A percentile compares a stretch with the other conserved stretches of the same genome.
phyloP scores from a whole-genome alignment of 2,797 vertebrate species.

The Carcharodon carcharias region DNA sequence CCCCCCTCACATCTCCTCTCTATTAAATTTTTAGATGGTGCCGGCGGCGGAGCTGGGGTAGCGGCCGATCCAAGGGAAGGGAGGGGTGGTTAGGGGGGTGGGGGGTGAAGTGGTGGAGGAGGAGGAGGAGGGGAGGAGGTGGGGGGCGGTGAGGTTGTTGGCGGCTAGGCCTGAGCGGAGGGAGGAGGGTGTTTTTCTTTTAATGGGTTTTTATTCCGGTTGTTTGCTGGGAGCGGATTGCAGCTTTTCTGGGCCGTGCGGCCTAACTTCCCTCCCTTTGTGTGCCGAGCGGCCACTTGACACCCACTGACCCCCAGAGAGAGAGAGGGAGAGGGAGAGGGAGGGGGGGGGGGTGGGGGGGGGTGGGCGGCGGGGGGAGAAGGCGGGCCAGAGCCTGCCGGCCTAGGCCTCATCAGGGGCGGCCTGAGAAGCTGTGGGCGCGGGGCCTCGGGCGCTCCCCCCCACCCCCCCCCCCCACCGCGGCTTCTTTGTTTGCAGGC shows the following conservation, averaged over 20 bases:
- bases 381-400: background rate
- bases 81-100: no score
- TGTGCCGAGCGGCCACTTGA: conserved; percentile 29
- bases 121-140: background rate
- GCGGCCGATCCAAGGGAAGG: background rate
- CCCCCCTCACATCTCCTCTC: background rate
- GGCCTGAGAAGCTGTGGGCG: background rate
- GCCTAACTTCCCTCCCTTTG: background rate
- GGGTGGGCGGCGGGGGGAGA: background rate
- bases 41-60: background rate
- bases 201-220: background rate
- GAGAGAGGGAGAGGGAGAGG: background rate
- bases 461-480: no score
- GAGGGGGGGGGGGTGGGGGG: no score
- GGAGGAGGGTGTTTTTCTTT: background rate
- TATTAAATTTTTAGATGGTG: no score
- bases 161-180: background rate
- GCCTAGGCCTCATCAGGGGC: background rate
- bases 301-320: background rate
- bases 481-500: conserved; percentile 28
- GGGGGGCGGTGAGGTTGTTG: background rate
- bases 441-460: background rate
- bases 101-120: no score
- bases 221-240: no score
- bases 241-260: background rate